Conservation (phyloP, 1,140 invertebrate genomes). For the Drosophila arawakana region DNA sequence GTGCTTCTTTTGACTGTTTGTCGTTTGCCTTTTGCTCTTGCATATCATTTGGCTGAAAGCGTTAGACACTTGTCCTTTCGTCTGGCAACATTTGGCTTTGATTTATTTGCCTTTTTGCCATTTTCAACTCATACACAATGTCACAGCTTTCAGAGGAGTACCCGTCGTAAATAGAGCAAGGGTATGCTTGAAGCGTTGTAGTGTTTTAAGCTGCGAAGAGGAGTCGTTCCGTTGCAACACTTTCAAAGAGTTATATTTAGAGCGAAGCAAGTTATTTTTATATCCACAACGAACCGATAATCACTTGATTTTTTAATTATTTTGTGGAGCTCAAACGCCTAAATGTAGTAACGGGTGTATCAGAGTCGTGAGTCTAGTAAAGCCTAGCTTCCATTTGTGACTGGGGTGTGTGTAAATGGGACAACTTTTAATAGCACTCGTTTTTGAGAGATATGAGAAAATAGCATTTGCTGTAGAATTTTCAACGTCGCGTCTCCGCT, state of each 20-base stretch:
- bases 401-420: background rate
- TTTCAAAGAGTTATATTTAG: too few relatives aligned
- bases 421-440: slow-evolving; percentile 44
- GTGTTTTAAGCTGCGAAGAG: too few relatives aligned
- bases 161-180: too few relatives aligned
- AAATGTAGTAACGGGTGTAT: too few relatives aligned
- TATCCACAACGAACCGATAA: too few relatives aligned
- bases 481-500: background rate
- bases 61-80: slow-evolving; percentile 38
- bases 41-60: slow-evolving; percentile 28
- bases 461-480: slow-evolving; percentile 26
- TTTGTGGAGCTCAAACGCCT: too few relatives aligned
- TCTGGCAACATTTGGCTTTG: slow-evolving; percentile 35
- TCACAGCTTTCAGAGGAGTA: slow-evolving; percentile 4
- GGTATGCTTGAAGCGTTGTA: too few relatives aligned
- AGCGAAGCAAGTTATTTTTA: too few relatives aligned
- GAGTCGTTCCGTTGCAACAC: too few relatives aligned
- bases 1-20: background rate
- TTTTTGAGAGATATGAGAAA: slow-evolving; percentile 28
- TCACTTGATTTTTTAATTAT: too few relatives aligned
- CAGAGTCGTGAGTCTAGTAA: too few relatives aligned
- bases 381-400: too few relatives aligned
- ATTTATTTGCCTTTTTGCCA: slow-evolving; percentile 30
- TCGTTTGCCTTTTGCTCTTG: slow-evolving; percentile 6
- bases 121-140: slow-evolving; percentile 11